A percentile compares a stretch with the other conserved stretches of the same genome.
These are phyloP conservation scores for Macrophya annulata DNA, from an alignment of 2,888 invertebrate species.

Conservation along the genomic window DNA sequence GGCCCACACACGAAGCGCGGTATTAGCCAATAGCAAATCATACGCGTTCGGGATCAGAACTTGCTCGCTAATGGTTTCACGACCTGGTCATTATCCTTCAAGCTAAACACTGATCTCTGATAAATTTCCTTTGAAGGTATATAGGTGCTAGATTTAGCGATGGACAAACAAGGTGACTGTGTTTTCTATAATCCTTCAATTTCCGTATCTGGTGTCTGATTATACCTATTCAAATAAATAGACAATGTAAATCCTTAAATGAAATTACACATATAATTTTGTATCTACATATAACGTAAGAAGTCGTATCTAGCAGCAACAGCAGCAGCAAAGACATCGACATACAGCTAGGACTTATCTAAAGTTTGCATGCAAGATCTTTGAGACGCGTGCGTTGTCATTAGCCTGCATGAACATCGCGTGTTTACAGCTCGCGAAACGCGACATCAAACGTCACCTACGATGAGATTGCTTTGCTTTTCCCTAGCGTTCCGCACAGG, in stretches of 20 bases:
- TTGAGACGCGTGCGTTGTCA: slow-evolving; percentile 63
- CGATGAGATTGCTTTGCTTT: slow-evolving; percentile 49
- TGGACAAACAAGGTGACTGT: slow-evolving; percentile 13
- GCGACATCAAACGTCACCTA: slow-evolving; percentile 21
- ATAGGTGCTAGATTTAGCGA: slow-evolving; percentile 35
- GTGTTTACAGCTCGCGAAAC: slow-evolving; percentile 63
- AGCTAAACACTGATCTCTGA: slow-evolving; percentile 81
- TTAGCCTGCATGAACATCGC: slow-evolving; percentile 71
- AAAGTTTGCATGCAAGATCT: slow-evolving; percentile 73
- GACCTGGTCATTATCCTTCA: slow-evolving; percentile 84
- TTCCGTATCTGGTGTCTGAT: neutral
- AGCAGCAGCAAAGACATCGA: neutral
- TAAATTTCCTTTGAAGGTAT: slow-evolving; percentile 81
- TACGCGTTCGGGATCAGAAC: slow-evolving; percentile 49
- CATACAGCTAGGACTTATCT: slow-evolving; percentile 69
- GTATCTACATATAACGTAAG: too few relatives aligned
- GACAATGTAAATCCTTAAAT: neutral
- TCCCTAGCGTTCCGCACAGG: neutral
- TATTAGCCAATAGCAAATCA: slow-evolving; percentile 61
- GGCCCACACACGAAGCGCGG: slow-evolving; percentile 69
- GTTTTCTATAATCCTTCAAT: neutral
- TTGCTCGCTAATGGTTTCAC: slow-evolving; percentile 80
- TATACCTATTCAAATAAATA: neutral
- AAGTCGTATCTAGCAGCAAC: neutral
- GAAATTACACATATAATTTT: too few relatives aligned